Base-by-base conservation (phyloP, 2,888 invertebrate genomes). In the Mactromeris polynyma region DNA sequence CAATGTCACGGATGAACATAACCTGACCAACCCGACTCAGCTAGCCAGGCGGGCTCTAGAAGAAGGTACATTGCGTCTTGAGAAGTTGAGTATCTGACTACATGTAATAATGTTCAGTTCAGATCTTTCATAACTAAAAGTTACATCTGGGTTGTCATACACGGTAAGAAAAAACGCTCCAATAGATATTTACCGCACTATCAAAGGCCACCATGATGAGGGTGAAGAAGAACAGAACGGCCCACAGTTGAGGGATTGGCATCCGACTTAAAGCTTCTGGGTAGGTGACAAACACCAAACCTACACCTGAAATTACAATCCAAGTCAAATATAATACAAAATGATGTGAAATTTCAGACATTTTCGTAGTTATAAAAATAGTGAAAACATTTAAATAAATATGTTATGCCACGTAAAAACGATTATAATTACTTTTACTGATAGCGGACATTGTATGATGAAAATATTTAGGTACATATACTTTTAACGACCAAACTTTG, bases 221-320 rank as follows among this genome's bases (percentile, higher is more conserved):
- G 26, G 85, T 92, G 42, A 92, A 79, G 64, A 92, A 92, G 79
- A 92, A 92, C 17, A 92, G 73, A 0, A 83, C 87, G 6, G 90
- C 87, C 92, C 92, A 92, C 14, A 92, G 73, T 73, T 92, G 92
- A 11, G 92, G 92, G 2, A 90, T 42, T 1, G 92, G 92, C 83
- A 92, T 86, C 38, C 83, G 77, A 40, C 85, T 86, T 1, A 92
- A 33, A 21, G 92, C 89, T 58, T 90, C 90, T 33, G 92, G 92
- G 51, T 90, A 92, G 19, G 87, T 87, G 0, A 91, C 90, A 79
- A 91, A 91, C 3, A 88, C 90, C 21, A 91, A 73, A 6, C 91
- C 91, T 6, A 90, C 88, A 21, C 91, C 91, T 91, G 69, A 51
- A 77, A 86, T 38, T 19, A 73, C n/a, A 26, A 58, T 19, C 17